phyloP scores from a whole-genome alignment of 2,888 invertebrate genomes.

The Suillia variegata region DNA sequence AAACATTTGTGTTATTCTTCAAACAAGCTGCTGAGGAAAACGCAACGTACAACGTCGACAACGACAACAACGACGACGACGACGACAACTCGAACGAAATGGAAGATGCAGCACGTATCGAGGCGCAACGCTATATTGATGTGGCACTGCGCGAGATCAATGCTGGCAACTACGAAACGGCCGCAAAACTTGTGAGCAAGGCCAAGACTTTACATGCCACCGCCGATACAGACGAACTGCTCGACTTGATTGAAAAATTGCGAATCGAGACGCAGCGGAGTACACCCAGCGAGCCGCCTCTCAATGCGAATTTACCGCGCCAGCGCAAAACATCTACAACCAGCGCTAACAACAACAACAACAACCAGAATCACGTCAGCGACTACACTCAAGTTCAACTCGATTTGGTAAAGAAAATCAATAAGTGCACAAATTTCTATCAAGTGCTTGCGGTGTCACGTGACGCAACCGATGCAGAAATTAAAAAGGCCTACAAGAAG shows the following conservation, averaged over 20 bases:
- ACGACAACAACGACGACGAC: neutral
- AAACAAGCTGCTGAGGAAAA: constrained; percentile 39
- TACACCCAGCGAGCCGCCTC: neutral
- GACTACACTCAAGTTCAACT: constrained; percentile 63
- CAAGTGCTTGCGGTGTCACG: constrained; percentile 73
- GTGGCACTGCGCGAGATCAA: constrained; percentile 67
- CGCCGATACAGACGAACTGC: constrained; percentile 67
- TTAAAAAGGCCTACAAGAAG: constrained; percentile 76
- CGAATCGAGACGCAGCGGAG: constrained; percentile 22
- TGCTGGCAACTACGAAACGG: constrained; percentile 68
- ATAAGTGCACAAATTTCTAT: constrained; percentile 76
- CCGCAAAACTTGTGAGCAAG: constrained; percentile 69
- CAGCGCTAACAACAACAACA: neutral
- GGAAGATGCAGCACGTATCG: constrained; percentile 39
- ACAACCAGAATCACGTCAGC: neutral
- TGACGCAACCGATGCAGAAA: constrained; percentile 70
- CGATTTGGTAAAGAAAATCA: constrained; percentile 68
- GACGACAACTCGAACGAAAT: neutral
- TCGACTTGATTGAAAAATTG: constrained; percentile 36
- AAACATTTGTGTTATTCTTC: constrained; percentile 39
- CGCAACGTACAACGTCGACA: neutral
- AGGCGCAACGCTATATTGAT: constrained; percentile 71
- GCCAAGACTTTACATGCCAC: constrained; percentile 71
- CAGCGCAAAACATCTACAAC: constrained; percentile 14
- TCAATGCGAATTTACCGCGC: neutral